Base-by-base conservation (phyloP, 2,113 vertebrate species). In the Poecilia latipinna region DNA sequence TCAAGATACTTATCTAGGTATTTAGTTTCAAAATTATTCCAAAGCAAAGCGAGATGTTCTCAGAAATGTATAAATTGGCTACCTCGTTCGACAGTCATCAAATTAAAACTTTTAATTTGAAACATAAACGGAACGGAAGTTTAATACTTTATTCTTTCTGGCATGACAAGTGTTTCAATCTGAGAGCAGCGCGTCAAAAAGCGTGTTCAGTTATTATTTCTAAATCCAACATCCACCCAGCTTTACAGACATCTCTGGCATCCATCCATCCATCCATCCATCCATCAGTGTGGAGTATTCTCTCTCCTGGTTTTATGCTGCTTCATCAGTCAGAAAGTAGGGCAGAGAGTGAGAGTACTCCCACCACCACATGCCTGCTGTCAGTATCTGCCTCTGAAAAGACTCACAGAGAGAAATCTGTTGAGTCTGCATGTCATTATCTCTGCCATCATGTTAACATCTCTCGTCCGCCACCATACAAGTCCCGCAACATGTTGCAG, bases 311-410 rank as follows among this genome's bases (percentile, higher is more conserved):
- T 89, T 87, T 86, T 90, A 79, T 86, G 88, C 87, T 88, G 80
- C 87, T 90, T 93, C 92, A 90, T 85, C 83, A 89, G 74, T 82
- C 75, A 82, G 81, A 90, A 92, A 90, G 88, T 93, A 90, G 92
- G 88, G 78, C 92, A 92, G 83, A 70, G 83, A 75, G 82, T 85
- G 87, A 85, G 77, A 67, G 13, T 31, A 32, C 88, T 69, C 64
- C n/a, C 80, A 57, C 61, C 1, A 8, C 51, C 75, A 37, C 75
- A 73, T 33, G 61, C 73, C 68, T 31, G 2, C 65, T 70, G 51
- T 68, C 77, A 62, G 73, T 28, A 62, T 77, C 68, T 81, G 78
- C 48, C 65, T 71, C 69, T 79, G 8, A 61, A 75, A 68, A 69
- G 68, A 60, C 33, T 61, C 68, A 51, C 15, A 69, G 44, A 68